Evolutionary conservation across 2,797 vertebrate species (phyloP).

Genomic region (Hipposideros larvatus): DNA sequence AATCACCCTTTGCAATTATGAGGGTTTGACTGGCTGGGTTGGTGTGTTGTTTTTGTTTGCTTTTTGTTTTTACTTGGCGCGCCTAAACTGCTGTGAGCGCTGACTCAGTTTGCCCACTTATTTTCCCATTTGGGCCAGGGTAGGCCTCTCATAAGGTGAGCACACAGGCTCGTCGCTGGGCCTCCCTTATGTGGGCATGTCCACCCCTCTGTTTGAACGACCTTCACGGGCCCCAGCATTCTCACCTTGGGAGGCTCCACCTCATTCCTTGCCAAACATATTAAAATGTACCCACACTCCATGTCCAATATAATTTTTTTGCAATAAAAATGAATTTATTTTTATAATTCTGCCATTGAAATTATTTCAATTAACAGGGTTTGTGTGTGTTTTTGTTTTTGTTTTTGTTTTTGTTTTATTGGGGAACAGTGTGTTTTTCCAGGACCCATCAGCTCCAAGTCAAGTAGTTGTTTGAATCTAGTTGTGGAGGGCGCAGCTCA

Average conservation of each 20-base stretch:
- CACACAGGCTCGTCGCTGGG: accelerated
- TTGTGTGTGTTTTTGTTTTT: background rate
- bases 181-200: background rate
- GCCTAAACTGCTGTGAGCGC: background rate
- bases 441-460: too few relatives aligned
- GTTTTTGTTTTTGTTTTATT: too few relatives aligned
- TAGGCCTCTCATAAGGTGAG: background rate
- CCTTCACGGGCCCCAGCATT: background rate
- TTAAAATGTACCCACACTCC: background rate
- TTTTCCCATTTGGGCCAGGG: background rate
- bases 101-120: background rate
- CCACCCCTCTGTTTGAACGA: background rate
- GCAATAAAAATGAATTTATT: background rate
- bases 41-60: background rate
- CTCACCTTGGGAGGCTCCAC: background rate
- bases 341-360: background rate
- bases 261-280: background rate
- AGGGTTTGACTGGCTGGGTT: background rate
- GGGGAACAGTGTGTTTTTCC: too few relatives aligned
- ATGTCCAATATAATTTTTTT: background rate
- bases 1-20: background rate
- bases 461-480: too few relatives aligned
- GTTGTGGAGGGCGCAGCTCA: too few relatives aligned
- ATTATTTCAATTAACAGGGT: background rate
- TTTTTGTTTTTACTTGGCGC: background rate